Percentiles rank a stretch among this genome's conserved stretches.
phyloP scores from a whole-genome alignment of 2,888 invertebrate genomes.

The Macrosoma leucophasiata region DNA sequence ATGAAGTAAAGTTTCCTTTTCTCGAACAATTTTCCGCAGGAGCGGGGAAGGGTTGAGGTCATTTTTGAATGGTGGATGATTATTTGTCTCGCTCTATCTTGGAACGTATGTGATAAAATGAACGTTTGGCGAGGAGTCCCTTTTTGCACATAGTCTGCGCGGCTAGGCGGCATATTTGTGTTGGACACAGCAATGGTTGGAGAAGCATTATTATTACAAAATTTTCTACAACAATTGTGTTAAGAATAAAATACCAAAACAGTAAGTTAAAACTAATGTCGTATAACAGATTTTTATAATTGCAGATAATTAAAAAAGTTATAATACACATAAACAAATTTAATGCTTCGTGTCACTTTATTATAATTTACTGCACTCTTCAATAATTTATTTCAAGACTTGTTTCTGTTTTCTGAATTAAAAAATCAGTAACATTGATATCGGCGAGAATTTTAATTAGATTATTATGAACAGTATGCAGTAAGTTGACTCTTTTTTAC shows the following conservation, averaged over 20 bases:
- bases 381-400: no score
- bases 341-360: no score
- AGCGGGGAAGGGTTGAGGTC: constrained; percentile 21
- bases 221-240: constrained; percentile 3
- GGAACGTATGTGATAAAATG: constrained; percentile 68
- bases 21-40: constrained; percentile 28
- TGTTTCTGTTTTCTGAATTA: no score
- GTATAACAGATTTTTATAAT: not conserved
- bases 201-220: constrained; percentile 28
- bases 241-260: not conserved
- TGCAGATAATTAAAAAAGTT: constrained; percentile 16
- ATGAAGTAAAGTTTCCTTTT: constrained; percentile 23
- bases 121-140: constrained; percentile 61
- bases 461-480: no score
- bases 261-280: not conserved
- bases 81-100: constrained; percentile 41
- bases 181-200: constrained; percentile 33
- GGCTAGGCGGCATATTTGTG: constrained; percentile 72
- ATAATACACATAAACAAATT: constrained; percentile 8
- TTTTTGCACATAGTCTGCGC: constrained; percentile 72
- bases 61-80: constrained; percentile 24
- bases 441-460: no score
- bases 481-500: no score
- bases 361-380: no score
- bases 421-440: no score